Evolutionary conservation across 2,113 vertebrate genomes (phyloP), one percentile per base, ranked within the genome.

Genomic region (Clarias batrachus): DNA sequence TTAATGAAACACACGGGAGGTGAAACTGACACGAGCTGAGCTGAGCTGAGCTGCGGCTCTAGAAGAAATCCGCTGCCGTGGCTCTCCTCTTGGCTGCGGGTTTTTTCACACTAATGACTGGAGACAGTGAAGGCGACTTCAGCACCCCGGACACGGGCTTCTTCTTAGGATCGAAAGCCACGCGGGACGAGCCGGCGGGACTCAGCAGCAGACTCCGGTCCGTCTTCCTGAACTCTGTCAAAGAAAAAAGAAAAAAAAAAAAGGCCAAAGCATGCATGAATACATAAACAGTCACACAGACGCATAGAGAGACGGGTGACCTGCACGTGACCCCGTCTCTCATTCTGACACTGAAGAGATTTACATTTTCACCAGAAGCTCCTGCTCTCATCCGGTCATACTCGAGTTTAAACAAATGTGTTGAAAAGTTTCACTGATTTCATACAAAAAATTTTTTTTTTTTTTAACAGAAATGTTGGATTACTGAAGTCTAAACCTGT

Each of bases 161-260:
- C 92, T 97, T 97, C 59, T 95, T 84, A 1, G 98, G 97, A 93
- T 99, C 97, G 91, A 99, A 99, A 77, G 97, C 95, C 82, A 99
- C 96, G 7, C 96, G 94, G 11, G 96, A 96, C 0, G 93, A 93
- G 23, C 97, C 97, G 0, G 93, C 94, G 1, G 97, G 97, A 89
- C 96, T 98, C 82, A 99, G 93, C 76, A 97, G 90, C 82, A 97
- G 94, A 86, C 97, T 99, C 90, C 95, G 95, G 90, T 99, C 98
- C 0, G 93, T 96, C 92, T 97, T 98, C 92, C 90, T 97, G 87
- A 99, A 99, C 86, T 99, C 98, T 99, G 95, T 87, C 60, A 89
- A 77, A 1, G 7, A 48, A 2, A 66, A 89, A 59, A n/a, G 12
- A 33, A 85, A 7, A 7, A 54, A 41, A 4, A 52, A 54, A 62